Conservation (phyloP, 2,113 vertebrate genomes). For the Ranitomeya variabilis region DNA sequence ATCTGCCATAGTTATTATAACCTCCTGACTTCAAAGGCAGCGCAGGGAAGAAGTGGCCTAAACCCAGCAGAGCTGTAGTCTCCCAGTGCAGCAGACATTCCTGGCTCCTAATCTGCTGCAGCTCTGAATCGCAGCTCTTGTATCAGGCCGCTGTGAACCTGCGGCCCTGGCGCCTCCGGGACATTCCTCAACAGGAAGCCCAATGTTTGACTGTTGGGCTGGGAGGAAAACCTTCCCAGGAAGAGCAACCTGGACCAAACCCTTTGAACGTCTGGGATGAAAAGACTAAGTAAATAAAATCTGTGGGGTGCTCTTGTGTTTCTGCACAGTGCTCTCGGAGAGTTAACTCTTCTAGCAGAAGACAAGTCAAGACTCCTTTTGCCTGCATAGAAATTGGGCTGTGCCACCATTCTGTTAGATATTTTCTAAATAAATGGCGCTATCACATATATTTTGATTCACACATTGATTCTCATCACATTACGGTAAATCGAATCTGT, state of each 20-base stretch:
- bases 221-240: conserved; percentile 85
- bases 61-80: conserved; percentile 84
- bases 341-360: conserved; percentile 66
- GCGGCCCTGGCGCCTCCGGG: conserved; percentile 74
- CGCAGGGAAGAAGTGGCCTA: conserved; percentile 67
- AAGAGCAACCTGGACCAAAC: conserved; percentile 75
- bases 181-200: conserved; percentile 82
- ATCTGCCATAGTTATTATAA: conserved; percentile 79
- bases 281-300: conserved; percentile 81
- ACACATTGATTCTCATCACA: no score
- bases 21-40: conserved; percentile 82
- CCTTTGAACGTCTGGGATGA: conserved; percentile 82
- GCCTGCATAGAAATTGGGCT: conserved; percentile 67
- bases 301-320: conserved; percentile 71
- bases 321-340: conserved; percentile 64
- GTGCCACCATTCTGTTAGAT: conserved; percentile 38
- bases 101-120: conserved; percentile 74
- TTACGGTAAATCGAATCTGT: no score
- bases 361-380: conserved; percentile 73
- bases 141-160: conserved; percentile 75
- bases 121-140: conserved; percentile 82
- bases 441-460: no score
- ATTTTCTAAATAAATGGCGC: not conserved
- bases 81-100: conserved; percentile 75
- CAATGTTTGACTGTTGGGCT: conserved; percentile 81